phyloP scores from a whole-genome alignment of 2,113 vertebrate species.

The Eubucco bourcierii region DNA sequence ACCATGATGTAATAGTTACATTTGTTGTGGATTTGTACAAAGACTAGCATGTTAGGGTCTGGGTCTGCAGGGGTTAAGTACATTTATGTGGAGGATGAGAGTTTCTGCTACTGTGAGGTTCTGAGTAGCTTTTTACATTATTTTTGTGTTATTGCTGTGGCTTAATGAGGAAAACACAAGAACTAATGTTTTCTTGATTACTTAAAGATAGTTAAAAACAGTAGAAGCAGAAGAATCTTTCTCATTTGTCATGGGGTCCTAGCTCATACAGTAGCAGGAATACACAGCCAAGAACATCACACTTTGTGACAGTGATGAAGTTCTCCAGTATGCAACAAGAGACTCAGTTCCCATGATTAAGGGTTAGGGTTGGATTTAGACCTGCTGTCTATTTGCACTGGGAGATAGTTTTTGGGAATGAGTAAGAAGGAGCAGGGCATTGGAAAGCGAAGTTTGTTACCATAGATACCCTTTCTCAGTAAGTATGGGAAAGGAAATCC shows the following conservation, averaged over 20 bases:
- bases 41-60: background rate
- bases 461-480: background rate
- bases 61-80: background rate
- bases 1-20: background rate
- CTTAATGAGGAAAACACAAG: slow-evolving; percentile 13
- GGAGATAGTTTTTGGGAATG: background rate
- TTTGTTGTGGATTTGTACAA: background rate
- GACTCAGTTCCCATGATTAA: background rate
- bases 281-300: background rate
- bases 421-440: background rate
- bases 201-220: background rate
- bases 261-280: background rate
- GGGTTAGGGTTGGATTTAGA: background rate
- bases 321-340: background rate
- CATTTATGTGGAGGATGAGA: background rate
- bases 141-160: background rate
- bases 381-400: background rate
- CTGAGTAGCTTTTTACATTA: background rate
- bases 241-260: background rate
- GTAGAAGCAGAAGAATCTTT: background rate
- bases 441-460: background rate
- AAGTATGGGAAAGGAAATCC: background rate
- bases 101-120: background rate
- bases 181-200: background rate
- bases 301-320: background rate